phyloP scores from a whole-genome alignment of 2,888 invertebrate species.

The Rhabditoides inermis region DNA sequence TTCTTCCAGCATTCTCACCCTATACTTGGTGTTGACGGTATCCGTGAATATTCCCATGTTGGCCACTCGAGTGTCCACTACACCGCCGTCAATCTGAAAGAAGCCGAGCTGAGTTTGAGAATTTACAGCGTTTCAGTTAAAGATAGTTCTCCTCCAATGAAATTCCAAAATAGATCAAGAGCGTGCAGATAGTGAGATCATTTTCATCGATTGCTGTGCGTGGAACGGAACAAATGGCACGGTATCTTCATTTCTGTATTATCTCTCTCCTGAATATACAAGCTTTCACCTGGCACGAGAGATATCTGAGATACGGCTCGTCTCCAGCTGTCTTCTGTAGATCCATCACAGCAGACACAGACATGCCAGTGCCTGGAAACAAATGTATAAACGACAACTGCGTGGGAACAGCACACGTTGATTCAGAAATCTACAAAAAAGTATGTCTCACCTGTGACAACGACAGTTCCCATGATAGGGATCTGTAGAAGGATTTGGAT shows the following conservation, averaged over 20 bases:
- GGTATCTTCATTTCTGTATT: no score
- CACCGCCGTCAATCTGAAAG: conserved; percentile 21
- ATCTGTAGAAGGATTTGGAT: conserved; percentile 33
- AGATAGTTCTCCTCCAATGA: no score
- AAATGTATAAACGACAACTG: background rate
- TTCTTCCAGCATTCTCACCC: conserved; percentile 6
- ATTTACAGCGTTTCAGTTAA: no score
- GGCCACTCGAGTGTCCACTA: conserved; percentile 36
- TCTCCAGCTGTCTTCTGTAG: conserved; percentile 36
- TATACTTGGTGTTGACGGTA: conserved; percentile 41
- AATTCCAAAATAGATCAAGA: no score
- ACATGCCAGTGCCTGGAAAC: conserved; percentile 26
- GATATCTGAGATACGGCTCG: conserved; percentile 33
- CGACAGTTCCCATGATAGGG: conserved; percentile 30
- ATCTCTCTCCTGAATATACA: background rate
- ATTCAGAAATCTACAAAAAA: no score
- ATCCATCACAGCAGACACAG: conserved; percentile 30
- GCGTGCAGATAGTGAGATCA: no score
- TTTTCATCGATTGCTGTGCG: no score
- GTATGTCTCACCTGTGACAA: conserved; percentile 27
- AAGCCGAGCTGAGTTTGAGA: no score
- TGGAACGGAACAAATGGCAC: no score
- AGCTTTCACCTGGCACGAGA: conserved; percentile 13
- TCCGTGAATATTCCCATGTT: conserved; percentile 49
- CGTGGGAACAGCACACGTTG: no score